Conservation (phyloP, 2,888 invertebrate genomes). For the Callimorpha dominula region DNA sequence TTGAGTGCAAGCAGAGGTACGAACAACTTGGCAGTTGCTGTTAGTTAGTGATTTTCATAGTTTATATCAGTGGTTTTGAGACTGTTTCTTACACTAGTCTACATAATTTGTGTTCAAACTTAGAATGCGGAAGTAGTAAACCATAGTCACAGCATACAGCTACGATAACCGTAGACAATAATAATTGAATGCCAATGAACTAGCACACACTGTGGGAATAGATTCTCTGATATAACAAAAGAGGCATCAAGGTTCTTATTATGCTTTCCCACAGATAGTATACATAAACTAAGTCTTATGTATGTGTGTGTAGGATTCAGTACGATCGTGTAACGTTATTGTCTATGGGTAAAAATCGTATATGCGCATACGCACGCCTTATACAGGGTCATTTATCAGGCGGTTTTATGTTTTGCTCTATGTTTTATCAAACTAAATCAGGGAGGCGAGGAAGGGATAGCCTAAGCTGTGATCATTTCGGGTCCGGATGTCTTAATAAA, state of each 20-base stretch:
- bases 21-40: too few species aligned
- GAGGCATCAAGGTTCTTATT: background rate
- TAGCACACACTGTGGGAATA: slow-evolving; percentile 12
- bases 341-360: background rate
- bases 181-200: slow-evolving; percentile 21
- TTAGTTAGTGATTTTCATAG: too few species aligned
- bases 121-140: slow-evolving; percentile 14
- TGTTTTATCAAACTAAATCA: too few species aligned
- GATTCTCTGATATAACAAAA: background rate
- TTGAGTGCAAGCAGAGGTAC: too few species aligned
- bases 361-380: background rate
- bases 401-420: too few species aligned
- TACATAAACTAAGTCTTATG: background rate
- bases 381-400: background rate
- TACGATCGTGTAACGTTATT: background rate
- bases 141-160: slow-evolving; percentile 7
- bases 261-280: slow-evolving; percentile 7
- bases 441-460: too few species aligned
- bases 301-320: background rate
- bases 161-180: slow-evolving; percentile 5
- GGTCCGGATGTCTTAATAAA: too few species aligned
- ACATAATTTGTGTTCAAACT: background rate
- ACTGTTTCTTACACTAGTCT: too few species aligned
- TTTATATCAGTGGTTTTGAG: too few species aligned
- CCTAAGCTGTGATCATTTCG: too few species aligned